Conservation (phyloP, 2,113 vertebrate species). For the Aspidoscelis tigris region DNA sequence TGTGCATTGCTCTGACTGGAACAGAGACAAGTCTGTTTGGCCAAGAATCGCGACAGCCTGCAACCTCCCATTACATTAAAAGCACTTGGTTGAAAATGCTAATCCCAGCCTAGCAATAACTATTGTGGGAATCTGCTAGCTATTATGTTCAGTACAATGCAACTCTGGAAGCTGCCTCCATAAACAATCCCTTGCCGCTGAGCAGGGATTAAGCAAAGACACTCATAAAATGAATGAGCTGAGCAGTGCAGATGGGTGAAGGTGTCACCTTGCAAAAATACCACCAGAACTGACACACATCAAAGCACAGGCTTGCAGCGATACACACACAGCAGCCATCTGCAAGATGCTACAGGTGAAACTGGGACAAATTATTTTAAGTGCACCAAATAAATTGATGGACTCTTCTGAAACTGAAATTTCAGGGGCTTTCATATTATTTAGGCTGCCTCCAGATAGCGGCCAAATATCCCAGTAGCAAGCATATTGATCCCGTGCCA, state of each 20-base stretch:
- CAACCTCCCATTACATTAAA: neutral
- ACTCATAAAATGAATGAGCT: neutral
- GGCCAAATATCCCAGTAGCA: no score
- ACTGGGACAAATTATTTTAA: neutral
- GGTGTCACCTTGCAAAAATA: neutral
- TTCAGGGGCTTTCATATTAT: neutral
- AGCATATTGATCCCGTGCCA: no score
- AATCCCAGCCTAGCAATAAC: neutral
- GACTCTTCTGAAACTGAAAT: neutral
- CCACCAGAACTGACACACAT: neutral
- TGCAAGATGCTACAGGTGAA: neutral
- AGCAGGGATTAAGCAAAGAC: constrained; percentile 16
- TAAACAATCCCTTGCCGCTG: neutral
- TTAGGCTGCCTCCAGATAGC: no score
- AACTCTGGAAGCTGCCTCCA: neutral
- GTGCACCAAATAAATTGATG: neutral
- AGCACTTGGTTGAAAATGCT: neutral
- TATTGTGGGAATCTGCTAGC: constrained; percentile 16
- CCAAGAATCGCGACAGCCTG: neutral
- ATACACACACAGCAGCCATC: neutral
- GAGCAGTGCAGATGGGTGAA: neutral
- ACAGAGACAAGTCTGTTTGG: neutral
- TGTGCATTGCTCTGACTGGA: neutral
- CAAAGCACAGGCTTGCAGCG: neutral
- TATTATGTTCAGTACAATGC: constrained; percentile 19